Percentiles rank a stretch among this genome's conserved stretches.
phyloP scores from a whole-genome alignment of 2,888 invertebrate species.

The Platerodrilus igneus region DNA sequence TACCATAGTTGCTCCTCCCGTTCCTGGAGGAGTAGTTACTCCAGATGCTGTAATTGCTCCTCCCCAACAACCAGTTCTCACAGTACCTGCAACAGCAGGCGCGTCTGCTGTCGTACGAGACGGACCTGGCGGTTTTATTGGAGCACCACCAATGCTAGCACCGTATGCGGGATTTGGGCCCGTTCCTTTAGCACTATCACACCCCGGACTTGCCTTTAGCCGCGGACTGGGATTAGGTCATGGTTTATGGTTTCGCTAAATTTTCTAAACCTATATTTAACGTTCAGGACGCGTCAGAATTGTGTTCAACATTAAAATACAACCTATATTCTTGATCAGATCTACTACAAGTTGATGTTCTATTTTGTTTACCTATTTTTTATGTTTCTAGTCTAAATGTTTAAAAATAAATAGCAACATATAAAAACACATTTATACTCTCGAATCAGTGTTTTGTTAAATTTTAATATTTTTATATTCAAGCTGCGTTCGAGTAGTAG shows the following conservation, averaged over 20 bases:
- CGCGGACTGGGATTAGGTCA: conserved; percentile 11
- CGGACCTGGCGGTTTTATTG: conserved; percentile 10
- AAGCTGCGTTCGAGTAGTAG: too few relatives aligned
- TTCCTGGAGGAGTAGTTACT: conserved; percentile 28
- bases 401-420: too few relatives aligned
- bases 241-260: conserved; percentile 5
- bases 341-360: too few relatives aligned
- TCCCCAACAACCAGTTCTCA: conserved; percentile 17
- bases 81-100: conserved; percentile 14
- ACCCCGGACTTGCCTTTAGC: background rate
- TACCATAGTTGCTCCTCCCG: conserved; percentile 28
- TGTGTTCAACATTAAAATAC: conserved; percentile 14
- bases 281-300: conserved; percentile 19
- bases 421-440: too few relatives aligned
- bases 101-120: conserved; percentile 13
- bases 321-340: too few relatives aligned
- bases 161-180: conserved; percentile 8
- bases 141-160: background rate
- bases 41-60: conserved; percentile 27
- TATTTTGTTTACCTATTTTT: too few relatives aligned
- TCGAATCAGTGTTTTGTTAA: too few relatives aligned
- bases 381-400: too few relatives aligned
- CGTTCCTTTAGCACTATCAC: background rate
- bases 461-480: too few relatives aligned
- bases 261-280: too few relatives aligned